These are phyloP conservation scores for Petrolisthes cinctipes DNA, from an alignment of 2,888 invertebrate species.

Conservation along the genomic window DNA sequence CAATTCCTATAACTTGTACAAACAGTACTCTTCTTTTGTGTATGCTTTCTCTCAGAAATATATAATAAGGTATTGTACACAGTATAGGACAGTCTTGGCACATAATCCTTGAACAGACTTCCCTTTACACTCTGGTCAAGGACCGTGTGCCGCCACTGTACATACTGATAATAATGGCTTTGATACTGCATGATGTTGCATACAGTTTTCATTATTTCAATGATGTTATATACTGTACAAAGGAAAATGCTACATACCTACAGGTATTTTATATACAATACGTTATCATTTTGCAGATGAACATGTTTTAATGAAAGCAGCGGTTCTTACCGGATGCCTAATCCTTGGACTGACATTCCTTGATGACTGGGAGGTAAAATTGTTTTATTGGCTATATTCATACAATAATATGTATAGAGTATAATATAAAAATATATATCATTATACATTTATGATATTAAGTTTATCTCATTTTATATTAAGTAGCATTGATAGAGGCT, in stretches of 20 bases:
- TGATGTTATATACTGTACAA: not conserved
- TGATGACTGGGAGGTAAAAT: constrained; percentile 63
- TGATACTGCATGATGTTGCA: not conserved
- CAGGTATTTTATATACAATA: not conserved
- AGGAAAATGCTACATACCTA: not conserved
- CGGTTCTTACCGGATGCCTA: constrained; percentile 52
- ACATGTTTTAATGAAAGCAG: constrained; percentile 52
- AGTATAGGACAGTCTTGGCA: too few species aligned
- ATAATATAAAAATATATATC: not conserved
- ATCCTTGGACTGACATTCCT: constrained; percentile 57
- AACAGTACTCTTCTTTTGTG: too few species aligned
- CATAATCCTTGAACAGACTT: too few species aligned
- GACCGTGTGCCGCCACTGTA: too few species aligned
- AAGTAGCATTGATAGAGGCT: not conserved
- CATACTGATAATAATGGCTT: too few species aligned
- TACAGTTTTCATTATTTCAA: not conserved
- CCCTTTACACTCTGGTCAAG: too few species aligned
- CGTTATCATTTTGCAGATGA: constrained; percentile 47
- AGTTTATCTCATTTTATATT: not conserved
- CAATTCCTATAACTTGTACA: too few species aligned
- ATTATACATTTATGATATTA: not conserved
- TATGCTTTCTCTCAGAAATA: too few species aligned
- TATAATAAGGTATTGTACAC: too few species aligned
- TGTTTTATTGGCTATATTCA: too few species aligned
- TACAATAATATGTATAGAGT: not conserved